phyloP scores from a whole-genome alignment of 2,797 vertebrate species.

The Macropus fuliginosus region DNA sequence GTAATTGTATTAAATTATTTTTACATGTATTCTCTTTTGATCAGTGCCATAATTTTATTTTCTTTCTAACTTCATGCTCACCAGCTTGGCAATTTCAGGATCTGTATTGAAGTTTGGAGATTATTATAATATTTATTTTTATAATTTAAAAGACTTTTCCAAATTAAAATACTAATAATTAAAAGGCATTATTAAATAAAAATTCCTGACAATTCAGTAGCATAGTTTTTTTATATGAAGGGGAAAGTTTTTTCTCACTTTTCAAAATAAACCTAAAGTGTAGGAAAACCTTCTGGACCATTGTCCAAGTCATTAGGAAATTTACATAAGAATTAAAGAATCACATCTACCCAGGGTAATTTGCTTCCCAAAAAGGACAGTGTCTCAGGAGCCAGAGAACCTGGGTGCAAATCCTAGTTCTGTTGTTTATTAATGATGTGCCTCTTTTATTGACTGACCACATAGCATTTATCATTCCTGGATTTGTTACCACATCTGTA shows the following conservation, averaged over 20 bases:
- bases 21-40: constrained; percentile 12
- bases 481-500: background rate
- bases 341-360: background rate
- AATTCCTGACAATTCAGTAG: background rate
- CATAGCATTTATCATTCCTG: background rate
- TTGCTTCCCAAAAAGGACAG: background rate
- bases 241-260: constrained; percentile 12
- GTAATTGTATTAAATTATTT: background rate
- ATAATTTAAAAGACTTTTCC: constrained; percentile 13
- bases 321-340: background rate
- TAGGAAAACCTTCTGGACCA: background rate
- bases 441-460: background rate
- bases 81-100: background rate
- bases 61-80: background rate
- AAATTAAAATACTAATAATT: constrained; percentile 12
- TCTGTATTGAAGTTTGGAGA: background rate
- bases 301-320: background rate
- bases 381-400: no score
- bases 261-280: background rate
- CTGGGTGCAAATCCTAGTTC: background rate
- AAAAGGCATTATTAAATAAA: background rate
- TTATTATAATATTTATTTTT: background rate
- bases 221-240: background rate
- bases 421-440: background rate
- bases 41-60: constrained; percentile 12